Evolutionary conservation across 2,888 invertebrate species (phyloP).

Genomic region (Callinectes sapidus): DNA sequence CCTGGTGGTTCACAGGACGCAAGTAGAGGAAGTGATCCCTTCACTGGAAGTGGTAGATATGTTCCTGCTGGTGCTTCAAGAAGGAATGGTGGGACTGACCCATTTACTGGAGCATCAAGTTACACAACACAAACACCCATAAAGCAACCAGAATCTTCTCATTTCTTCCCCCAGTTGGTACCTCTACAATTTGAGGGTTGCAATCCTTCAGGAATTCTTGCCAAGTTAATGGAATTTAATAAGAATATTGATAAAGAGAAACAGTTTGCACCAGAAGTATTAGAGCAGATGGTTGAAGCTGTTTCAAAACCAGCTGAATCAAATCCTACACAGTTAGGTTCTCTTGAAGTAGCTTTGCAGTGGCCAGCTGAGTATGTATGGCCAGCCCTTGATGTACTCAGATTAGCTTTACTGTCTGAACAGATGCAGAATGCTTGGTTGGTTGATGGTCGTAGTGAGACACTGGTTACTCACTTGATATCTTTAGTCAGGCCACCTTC

Average conservation of each 20-base stretch:
- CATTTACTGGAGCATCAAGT: constrained; percentile 80
- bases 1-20: constrained; percentile 35
- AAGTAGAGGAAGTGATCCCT: constrained; percentile 78
- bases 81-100: constrained; percentile 77
- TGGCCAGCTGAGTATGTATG: constrained; percentile 87
- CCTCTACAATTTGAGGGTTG: constrained; percentile 87
- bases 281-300: constrained; percentile 78
- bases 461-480: constrained; percentile 77
- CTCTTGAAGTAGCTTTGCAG: constrained; percentile 81
- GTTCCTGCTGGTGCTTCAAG: constrained; percentile 78
- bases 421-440: constrained; percentile 80
- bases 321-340: constrained; percentile 78
- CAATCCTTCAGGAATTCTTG: constrained; percentile 83
- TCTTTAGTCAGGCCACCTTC: constrained; percentile 77
- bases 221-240: constrained; percentile 74
- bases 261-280: constrained; percentile 79
- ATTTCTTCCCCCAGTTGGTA: constrained; percentile 78
- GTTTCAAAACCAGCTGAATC: constrained; percentile 76
- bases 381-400: constrained; percentile 90
- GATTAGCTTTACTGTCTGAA: constrained; percentile 87
- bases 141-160: constrained; percentile 56
- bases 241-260: constrained; percentile 79
- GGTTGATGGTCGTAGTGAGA: constrained; percentile 74
- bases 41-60: constrained; percentile 83
- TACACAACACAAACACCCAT: constrained; percentile 74